A percentile compares a stretch with the other conserved stretches of the same genome.
phyloP scores from a whole-genome alignment of 2,113 vertebrate species.

The Calyptommatus sinebrachiatus region DNA sequence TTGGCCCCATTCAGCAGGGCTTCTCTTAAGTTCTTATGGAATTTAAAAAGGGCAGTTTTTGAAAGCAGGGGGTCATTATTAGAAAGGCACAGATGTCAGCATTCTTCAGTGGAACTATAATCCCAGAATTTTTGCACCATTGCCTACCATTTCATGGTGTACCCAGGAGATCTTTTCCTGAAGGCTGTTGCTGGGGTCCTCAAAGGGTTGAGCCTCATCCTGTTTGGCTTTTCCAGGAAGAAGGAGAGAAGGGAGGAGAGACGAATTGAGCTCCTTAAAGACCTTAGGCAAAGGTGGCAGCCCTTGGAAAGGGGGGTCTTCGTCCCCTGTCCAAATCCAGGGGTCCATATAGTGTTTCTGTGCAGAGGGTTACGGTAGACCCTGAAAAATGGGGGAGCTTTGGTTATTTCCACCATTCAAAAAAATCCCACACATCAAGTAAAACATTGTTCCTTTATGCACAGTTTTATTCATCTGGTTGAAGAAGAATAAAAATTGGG shows the following conservation, averaged over 20 bases:
- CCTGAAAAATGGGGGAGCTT: not conserved
- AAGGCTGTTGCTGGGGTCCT: not conserved
- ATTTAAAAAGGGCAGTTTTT: too few species aligned
- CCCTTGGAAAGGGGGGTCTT: not conserved
- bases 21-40: too few species aligned
- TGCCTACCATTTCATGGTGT: conserved; percentile 56
- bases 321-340: not conserved
- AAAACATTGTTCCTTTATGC: too few species aligned
- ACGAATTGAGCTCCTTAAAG: not conserved
- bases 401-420: not conserved
- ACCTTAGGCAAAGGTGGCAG: conserved; percentile 10
- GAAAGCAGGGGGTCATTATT: too few species aligned
- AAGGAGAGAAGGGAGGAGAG: not conserved
- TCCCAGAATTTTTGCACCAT: too few species aligned
- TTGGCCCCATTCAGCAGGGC: too few species aligned
- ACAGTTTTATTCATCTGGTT: too few species aligned
- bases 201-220: not conserved
- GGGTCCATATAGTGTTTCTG: not conserved
- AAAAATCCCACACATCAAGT: too few species aligned
- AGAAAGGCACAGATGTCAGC: too few species aligned
- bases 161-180: conserved; percentile 44
- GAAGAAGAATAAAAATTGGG: too few species aligned
- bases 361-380: not conserved
- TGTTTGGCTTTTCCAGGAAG: not conserved
- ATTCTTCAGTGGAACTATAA: too few species aligned